phyloP scores from a whole-genome alignment of 2,888 invertebrate genomes.

The Drosophila histrio region DNA sequence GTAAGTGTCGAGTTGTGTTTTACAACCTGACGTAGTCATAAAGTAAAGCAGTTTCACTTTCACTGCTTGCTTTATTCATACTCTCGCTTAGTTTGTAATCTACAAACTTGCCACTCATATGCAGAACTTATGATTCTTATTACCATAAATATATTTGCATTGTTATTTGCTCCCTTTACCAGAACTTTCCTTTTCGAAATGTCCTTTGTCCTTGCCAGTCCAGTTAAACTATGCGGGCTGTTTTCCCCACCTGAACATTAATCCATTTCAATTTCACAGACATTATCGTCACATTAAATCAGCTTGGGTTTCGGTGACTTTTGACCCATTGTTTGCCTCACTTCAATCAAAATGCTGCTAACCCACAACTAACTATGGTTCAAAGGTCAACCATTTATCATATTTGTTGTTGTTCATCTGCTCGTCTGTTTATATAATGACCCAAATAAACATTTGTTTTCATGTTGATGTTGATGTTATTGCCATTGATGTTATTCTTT shows the following conservation, averaged over 20 bases:
- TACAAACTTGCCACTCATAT: conserved; percentile 2
- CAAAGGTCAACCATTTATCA: conserved; percentile 61
- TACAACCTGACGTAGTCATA: conserved; percentile 27
- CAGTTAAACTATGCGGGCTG: not conserved
- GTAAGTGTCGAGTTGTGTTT: conserved; percentile 23
- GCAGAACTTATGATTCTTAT: conserved; percentile 21
- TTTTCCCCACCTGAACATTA: conserved; percentile 16
- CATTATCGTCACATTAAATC: conserved; percentile 48
- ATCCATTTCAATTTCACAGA: conserved; percentile 28
- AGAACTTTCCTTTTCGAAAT: not conserved
- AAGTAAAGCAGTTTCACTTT: conserved; percentile 17
- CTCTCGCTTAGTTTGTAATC: not conserved
- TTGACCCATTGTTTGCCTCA: conserved; percentile 10
- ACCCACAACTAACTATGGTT: conserved; percentile 37
- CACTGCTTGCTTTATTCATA: not conserved
- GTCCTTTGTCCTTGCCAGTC: not conserved
- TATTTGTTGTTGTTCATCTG: conserved; percentile 35
- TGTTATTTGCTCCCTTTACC: not conserved
- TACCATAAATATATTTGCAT: conserved; percentile 22
- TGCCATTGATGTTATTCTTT: not conserved
- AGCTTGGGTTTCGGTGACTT: conserved; percentile 20
- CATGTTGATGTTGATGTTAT: conserved; percentile 12
- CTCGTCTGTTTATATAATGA: conserved; percentile 51
- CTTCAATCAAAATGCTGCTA: not conserved
- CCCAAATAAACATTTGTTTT: conserved; percentile 62